Percentiles rank a stretch among this genome's conserved stretches.
Conservation (phyloP, 2,113 vertebrate species). For the Strigops habroptila region DNA sequence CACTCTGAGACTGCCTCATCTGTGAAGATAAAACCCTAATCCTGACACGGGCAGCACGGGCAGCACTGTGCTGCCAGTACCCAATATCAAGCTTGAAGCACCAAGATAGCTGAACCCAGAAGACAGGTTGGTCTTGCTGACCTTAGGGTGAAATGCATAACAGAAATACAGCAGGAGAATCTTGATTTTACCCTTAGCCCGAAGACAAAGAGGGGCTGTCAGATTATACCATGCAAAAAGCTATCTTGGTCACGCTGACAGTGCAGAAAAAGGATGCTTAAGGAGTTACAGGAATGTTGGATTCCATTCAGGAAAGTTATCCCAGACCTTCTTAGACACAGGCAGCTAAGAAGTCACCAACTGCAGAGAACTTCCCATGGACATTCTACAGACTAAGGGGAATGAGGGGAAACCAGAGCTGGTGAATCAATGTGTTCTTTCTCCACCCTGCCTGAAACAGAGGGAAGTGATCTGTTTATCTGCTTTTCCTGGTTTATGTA, state of each 20-base stretch:
- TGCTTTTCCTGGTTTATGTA: background rate
- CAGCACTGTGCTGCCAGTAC: fast-evolving
- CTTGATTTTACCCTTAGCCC: background rate
- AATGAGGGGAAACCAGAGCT: background rate
- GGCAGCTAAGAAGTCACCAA: background rate
- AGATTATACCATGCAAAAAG: background rate
- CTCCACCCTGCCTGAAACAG: background rate
- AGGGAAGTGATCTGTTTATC: background rate
- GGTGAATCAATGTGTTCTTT: background rate
- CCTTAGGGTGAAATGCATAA: background rate
- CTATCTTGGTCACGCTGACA: fast-evolving
- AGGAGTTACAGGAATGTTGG: fast-evolving
- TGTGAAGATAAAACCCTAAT: background rate
- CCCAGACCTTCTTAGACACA: background rate
- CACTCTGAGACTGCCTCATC: background rate
- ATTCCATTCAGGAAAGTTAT: background rate
- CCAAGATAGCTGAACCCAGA: background rate
- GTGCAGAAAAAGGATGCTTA: background rate
- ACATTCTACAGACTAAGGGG: background rate
- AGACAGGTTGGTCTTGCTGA: background rate
- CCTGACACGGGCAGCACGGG: fast-evolving
- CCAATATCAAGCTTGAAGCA: background rate
- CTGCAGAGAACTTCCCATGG: background rate
- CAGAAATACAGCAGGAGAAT: background rate
- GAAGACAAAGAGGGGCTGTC: background rate